Base-by-base conservation (phyloP, 2,888 invertebrate species). In the Lycophotia porphyrea region DNA sequence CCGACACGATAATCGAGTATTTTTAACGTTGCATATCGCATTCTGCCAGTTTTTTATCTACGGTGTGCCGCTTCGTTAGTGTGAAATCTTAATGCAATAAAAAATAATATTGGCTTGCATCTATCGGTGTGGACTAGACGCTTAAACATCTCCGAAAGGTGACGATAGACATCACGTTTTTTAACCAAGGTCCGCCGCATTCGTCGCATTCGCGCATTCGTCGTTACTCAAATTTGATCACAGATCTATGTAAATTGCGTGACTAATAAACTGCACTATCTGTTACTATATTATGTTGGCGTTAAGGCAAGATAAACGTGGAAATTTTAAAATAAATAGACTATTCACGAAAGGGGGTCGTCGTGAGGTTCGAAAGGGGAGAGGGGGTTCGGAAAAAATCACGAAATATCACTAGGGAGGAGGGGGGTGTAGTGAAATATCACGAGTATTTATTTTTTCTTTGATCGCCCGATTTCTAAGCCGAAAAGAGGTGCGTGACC, bases 11-110 rank as follows among this genome's bases (percentile, higher is more conserved):
- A 93, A 93, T 93, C 90, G 89, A 90, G 92, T 93, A 93, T 93
- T 94, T 93, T 93, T 92, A 93, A 93, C 91, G 87, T 92, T 92
- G 88, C 90, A 92, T 93, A 93, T 93, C 92, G 91, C 92, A 93
- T 93, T 93, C 92, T 92, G 86, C 77, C 84, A 86, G 88, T 73
- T 91, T 92, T 92, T 93, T 92, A 91, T 92, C 91, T 82, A 88
- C 87, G 82, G 82, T 89, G 86, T 84, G 88, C 86, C 84, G 84
- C 78, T 90, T 88, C 84, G 87, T 86, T 86, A 88, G 88, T 88
- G 79, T 87, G 83, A 88, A 87, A 79, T 89, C 88, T 86, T 75
- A 86, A 85, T 88, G 86, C 72, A 88, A 88, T 81, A 88, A 90
- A 87, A 89, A 88, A 60, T 85, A 81, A 79, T 73, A 81, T 71